phyloP scores from a whole-genome alignment of 1,140 invertebrate species.

The Lasioglossum baleicum region DNA sequence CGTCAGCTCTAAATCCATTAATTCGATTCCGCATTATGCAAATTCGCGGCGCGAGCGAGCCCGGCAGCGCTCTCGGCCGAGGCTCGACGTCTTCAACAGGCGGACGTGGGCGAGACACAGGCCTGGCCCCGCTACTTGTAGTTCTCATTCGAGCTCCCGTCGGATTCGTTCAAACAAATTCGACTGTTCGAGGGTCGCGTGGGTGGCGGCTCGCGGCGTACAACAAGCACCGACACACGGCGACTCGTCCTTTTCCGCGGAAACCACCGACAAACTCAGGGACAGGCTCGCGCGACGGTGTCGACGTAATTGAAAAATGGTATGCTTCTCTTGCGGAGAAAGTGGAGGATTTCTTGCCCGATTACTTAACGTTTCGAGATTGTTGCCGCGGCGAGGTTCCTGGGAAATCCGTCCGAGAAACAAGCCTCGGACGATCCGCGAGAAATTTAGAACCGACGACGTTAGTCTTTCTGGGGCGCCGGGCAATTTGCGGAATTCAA shows the following conservation, averaged over 20 bases:
- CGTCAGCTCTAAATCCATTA: conserved; percentile 50
- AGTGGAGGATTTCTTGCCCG: background rate
- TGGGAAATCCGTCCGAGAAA: background rate
- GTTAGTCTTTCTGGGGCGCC: too few species aligned
- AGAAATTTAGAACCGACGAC: too few species aligned
- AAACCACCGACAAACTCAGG: background rate
- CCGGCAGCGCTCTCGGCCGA: conserved; percentile 13
- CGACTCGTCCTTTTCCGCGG: conserved; percentile 6
- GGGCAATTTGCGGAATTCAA: too few species aligned
- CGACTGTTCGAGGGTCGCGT: conserved; percentile 38
- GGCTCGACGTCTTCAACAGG: conserved; percentile 38
- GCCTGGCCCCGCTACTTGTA: conserved; percentile 40
- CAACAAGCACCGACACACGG: background rate
- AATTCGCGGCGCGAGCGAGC: conserved; percentile 36
- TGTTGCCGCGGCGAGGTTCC: background rate
- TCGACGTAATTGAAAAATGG: background rate
- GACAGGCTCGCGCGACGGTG: background rate
- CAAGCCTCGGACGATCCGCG: background rate
- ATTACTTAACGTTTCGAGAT: background rate
- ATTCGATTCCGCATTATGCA: conserved; percentile 59
- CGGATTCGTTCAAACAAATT: conserved; percentile 54
- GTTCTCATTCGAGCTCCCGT: conserved; percentile 42
- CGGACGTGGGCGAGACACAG: conserved; percentile 48
- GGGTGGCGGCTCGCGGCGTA: conserved; percentile 33
- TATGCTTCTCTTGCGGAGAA: background rate